These are phyloP conservation scores for Parnassius orleans DNA, from an alignment of 2,888 invertebrate species.

Conservation along the genomic window DNA sequence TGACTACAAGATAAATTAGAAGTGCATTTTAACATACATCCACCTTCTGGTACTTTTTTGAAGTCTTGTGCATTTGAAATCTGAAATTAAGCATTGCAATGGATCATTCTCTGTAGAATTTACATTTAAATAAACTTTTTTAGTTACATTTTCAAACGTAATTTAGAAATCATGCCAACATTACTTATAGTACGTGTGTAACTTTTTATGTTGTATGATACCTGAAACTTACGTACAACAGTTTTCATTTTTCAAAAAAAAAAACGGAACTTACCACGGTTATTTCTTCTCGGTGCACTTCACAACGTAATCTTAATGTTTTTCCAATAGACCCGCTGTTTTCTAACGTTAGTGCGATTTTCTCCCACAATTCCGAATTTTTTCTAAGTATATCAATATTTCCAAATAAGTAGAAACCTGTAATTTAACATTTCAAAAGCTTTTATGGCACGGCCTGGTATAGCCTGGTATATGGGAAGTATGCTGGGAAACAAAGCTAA, in stretches of 20 bases:
- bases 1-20: slow-evolving; percentile 82
- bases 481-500: no score
- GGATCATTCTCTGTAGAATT: no score
- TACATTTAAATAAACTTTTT: no score
- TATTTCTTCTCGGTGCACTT: slow-evolving; percentile 65
- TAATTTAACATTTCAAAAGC: slow-evolving; percentile 9
- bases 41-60: slow-evolving; percentile 78
- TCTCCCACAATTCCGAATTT: slow-evolving; percentile 76
- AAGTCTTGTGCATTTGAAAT: slow-evolving; percentile 63
- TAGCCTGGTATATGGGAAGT: no score
- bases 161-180: no score
- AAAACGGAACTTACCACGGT: slow-evolving; percentile 52
- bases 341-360: slow-evolving; percentile 72
- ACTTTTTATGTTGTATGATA: no score
- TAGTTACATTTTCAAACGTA: no score
- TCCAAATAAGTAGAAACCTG: slow-evolving; percentile 85
- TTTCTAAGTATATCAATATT: slow-evolving; percentile 79
- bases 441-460: no score
- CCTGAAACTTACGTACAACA: no score
- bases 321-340: slow-evolving; percentile 65
- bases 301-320: slow-evolving; percentile 67
- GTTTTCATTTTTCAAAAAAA: no score
- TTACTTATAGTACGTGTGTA: no score
- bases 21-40: slow-evolving; percentile 81
- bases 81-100: slow-evolving; percentile 34